Percentiles rank a stretch among this genome's conserved stretches.
phyloP scores from a whole-genome alignment of 2,113 vertebrate genomes.

The Halichoerus grypus region DNA sequence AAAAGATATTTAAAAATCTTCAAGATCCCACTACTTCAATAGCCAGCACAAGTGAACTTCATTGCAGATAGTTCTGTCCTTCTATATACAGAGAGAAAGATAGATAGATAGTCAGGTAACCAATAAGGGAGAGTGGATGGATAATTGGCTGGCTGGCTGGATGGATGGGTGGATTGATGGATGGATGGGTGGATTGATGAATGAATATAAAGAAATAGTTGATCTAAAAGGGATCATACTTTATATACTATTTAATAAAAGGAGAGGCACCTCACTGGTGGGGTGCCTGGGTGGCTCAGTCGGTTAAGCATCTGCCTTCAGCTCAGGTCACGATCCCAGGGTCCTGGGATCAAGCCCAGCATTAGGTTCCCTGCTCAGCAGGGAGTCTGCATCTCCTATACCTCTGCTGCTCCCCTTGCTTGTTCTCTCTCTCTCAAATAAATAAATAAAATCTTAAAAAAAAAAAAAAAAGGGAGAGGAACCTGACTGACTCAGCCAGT shows the following conservation, averaged over 20 bases:
- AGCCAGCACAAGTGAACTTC: background rate
- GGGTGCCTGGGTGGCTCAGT: background rate
- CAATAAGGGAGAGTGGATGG: background rate
- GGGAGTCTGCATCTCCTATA: background rate
- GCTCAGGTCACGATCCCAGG: background rate
- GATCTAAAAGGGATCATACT: background rate
- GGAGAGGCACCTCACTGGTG: background rate
- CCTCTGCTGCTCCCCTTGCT: background rate
- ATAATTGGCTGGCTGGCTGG: background rate
- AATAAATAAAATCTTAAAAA: background rate
- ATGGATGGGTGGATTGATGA: background rate
- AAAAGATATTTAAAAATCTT: background rate
- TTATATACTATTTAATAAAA: slow-evolving; percentile 1
- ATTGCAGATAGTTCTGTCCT: background rate
- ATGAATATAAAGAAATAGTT: slow-evolving; percentile 8
- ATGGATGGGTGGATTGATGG: background rate
- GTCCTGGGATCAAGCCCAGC: background rate
- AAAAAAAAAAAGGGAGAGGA: background rate
- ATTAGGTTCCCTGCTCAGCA: background rate
- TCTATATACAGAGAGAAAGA: background rate
- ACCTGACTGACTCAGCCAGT: background rate
- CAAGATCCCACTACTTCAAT: background rate
- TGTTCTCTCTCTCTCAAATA: background rate
- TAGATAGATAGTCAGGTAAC: background rate
- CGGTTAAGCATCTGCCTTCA: background rate